These are phyloP conservation scores for Harpegnathos saltator DNA, from an alignment of 1,140 invertebrate genomes.

Conservation along the genomic window DNA sequence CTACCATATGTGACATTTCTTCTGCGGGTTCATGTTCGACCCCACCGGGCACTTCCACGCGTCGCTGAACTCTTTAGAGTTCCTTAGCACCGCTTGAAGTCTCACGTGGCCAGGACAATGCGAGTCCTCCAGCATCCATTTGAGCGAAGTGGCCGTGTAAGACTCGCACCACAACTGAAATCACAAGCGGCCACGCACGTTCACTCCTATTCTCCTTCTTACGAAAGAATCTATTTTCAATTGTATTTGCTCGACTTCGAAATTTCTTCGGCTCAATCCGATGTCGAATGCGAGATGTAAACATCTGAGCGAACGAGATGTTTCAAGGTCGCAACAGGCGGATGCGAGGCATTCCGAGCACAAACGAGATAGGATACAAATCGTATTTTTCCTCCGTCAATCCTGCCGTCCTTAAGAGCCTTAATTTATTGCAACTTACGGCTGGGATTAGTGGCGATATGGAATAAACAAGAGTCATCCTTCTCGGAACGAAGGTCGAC, in stretches of 20 bases:
- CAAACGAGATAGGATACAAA: background rate
- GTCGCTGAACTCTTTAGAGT: slow-evolving; percentile 93
- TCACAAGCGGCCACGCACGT: background rate
- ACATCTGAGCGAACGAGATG: background rate
- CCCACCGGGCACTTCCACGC: slow-evolving; percentile 92
- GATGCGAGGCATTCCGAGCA: background rate
- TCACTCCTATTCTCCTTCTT: background rate
- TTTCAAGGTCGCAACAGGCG: background rate
- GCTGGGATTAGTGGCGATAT: background rate
- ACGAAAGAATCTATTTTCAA: background rate
- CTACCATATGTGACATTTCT: slow-evolving; percentile 91
- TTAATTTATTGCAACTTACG: background rate
- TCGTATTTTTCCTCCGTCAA: background rate
- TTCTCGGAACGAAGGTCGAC: background rate
- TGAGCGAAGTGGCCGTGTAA: slow-evolving; percentile 88
- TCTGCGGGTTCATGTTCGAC: slow-evolving; percentile 93
- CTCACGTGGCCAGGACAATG: slow-evolving; percentile 92
- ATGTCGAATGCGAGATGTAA: background rate
- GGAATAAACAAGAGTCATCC: background rate
- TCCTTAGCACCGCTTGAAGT: slow-evolving; percentile 93
- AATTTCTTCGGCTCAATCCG: too few relatives aligned
- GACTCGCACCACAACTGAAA: slow-evolving; percentile 93
- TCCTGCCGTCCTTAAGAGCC: background rate
- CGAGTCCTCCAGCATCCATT: slow-evolving; percentile 90
- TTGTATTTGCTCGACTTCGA: too few relatives aligned